These are phyloP conservation scores for Lampris megalopsis DNA, from an alignment of 2,113 vertebrate genomes.

Conservation along the genomic window DNA sequence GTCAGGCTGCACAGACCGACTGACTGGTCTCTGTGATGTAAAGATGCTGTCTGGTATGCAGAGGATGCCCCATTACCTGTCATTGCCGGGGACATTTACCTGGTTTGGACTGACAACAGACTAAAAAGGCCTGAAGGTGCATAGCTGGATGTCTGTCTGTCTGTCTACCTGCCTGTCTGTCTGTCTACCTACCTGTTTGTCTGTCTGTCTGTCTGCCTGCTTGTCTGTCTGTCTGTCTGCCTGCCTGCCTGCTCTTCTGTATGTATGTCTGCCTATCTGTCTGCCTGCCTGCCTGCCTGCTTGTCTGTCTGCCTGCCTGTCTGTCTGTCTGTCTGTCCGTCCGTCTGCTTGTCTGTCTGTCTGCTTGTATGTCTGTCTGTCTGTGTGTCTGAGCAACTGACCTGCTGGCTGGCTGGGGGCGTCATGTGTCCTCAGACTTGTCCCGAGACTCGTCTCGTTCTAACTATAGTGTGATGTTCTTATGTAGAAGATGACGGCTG, in stretches of 20 bases:
- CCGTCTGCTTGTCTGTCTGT: too few relatives aligned
- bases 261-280: too few relatives aligned
- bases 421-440: constrained; percentile 68
- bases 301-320: too few relatives aligned
- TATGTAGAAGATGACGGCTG: constrained; percentile 2
- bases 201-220: too few relatives aligned
- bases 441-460: constrained; percentile 50
- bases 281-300: too few relatives aligned
- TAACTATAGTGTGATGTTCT: constrained; percentile 27
- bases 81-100: constrained; percentile 72
- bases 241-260: too few relatives aligned
- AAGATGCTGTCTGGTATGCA: constrained; percentile 69
- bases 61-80: constrained; percentile 72
- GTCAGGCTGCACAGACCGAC: constrained; percentile 54
- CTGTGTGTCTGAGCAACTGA: background rate
- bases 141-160: constrained; percentile 39
- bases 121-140: constrained; percentile 61
- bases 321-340: too few relatives aligned
- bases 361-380: constrained; percentile 32
- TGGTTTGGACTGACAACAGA: constrained; percentile 65
- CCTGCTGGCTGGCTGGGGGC: constrained; percentile 10
- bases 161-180: constrained; percentile 2
- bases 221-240: too few relatives aligned
- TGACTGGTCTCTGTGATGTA: constrained; percentile 65
- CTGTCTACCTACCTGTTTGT: too few relatives aligned